phyloP scores from a whole-genome alignment of 2,888 invertebrate genomes.

The Drosophila macrospina region DNA sequence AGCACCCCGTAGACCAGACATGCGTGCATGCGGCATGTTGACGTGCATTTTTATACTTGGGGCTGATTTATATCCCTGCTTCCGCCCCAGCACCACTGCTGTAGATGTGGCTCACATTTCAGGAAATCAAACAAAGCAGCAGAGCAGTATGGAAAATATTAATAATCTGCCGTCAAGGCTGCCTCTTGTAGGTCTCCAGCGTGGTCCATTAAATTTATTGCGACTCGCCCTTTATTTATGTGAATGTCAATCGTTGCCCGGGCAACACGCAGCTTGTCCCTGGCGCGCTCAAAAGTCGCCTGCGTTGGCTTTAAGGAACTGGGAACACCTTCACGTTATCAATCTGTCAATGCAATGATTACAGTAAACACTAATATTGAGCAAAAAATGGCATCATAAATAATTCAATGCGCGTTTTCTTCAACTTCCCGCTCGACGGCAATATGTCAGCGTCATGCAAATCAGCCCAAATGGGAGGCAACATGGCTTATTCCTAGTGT shows the following conservation, averaged over 20 bases:
- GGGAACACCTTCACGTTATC: constrained; percentile 38
- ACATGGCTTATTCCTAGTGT: constrained; percentile 9
- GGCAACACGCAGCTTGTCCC: constrained; percentile 20
- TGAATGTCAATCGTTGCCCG: constrained; percentile 33
- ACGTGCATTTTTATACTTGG: constrained; percentile 62
- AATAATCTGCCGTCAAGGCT: constrained; percentile 59
- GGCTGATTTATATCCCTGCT: constrained; percentile 68
- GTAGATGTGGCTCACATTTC: constrained; percentile 54
- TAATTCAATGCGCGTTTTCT: constrained; percentile 44
- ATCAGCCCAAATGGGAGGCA: constrained; percentile 19
- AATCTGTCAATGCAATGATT: constrained; percentile 57
- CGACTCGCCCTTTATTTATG: constrained; percentile 63
- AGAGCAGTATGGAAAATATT: constrained; percentile 73
- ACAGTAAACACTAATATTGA: constrained; percentile 49
- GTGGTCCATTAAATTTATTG: constrained; percentile 57
- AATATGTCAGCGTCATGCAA: constrained; percentile 53
- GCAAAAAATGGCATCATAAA: constrained; percentile 40
- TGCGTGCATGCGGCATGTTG: constrained; percentile 48
- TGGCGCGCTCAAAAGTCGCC: constrained; percentile 7
- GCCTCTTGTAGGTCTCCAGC: constrained; percentile 16
- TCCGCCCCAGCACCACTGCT: constrained; percentile 42
- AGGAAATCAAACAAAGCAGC: constrained; percentile 71
- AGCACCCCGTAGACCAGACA: neutral
- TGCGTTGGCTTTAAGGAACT: constrained; percentile 25
- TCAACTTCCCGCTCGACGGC: neutral